Conservation (phyloP, 2,888 invertebrate species). For the Acanthopleura granulata region DNA sequence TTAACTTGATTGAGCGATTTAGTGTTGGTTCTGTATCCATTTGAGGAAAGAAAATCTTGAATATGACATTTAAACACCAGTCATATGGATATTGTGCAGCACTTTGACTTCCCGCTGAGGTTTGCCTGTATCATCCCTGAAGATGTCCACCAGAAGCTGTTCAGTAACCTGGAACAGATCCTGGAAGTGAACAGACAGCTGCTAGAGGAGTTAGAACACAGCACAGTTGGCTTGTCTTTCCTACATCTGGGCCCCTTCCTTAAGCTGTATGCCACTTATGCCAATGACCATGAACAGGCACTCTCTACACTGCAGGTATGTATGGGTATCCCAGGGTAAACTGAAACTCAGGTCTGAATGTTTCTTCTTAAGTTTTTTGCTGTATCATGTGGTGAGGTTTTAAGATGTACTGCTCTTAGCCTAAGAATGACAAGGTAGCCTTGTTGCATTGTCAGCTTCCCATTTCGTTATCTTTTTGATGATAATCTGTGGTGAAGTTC, state of each 20-base stretch:
- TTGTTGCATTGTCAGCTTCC: too few species aligned
- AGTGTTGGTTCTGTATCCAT: too few species aligned
- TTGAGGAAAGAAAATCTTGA: neutral
- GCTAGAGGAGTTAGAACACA: slow-evolving; percentile 65
- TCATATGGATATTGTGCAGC: slow-evolving; percentile 45
- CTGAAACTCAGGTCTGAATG: too few species aligned
- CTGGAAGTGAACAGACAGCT: slow-evolving; percentile 70
- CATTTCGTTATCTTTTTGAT: too few species aligned
- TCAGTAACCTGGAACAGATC: slow-evolving; percentile 67
- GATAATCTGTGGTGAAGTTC: too few species aligned
- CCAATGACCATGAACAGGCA: slow-evolving; percentile 79
- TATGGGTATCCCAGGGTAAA: neutral
- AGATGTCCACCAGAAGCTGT: slow-evolving; percentile 57
- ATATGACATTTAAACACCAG: neutral
- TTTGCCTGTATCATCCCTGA: slow-evolving; percentile 60
- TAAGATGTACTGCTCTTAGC: too few species aligned
- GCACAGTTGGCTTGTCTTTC: slow-evolving; percentile 78
- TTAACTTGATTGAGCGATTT: too few species aligned
- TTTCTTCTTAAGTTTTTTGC: too few species aligned
- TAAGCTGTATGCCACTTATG: slow-evolving; percentile 83
- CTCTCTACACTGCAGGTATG: slow-evolving; percentile 76
- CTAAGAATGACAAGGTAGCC: too few species aligned
- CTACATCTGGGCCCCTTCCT: slow-evolving; percentile 81
- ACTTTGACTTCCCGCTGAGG: slow-evolving; percentile 64
- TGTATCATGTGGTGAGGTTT: too few species aligned